Conservation (phyloP, 2,113 vertebrate species). For the Dipodomys stephensi region DNA sequence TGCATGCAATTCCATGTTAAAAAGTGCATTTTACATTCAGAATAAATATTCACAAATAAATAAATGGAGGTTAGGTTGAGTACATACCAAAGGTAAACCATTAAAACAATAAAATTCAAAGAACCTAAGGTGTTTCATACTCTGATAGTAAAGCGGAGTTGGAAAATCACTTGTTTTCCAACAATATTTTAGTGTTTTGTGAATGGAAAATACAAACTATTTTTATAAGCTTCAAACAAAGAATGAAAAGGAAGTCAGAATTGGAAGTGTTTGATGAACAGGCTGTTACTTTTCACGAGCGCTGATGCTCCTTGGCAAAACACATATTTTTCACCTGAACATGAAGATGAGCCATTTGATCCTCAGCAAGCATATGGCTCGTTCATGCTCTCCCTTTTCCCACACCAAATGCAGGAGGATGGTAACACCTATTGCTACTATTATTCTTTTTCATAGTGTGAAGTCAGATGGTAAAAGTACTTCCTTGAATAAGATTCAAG, state of each 20-base stretch:
- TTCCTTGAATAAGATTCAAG: not conserved
- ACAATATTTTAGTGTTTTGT: slow-evolving; percentile 22
- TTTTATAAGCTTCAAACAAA: not conserved
- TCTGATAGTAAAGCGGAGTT: not conserved
- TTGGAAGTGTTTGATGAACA: not conserved
- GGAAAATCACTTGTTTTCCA: slow-evolving; percentile 2
- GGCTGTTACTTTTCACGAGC: not conserved
- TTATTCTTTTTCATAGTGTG: not conserved
- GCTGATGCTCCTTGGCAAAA: not conserved
- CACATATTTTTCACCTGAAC: not conserved
- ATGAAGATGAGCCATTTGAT: not conserved
- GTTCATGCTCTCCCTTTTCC: not conserved
- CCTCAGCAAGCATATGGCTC: not conserved
- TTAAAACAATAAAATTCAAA: slow-evolving; percentile 29
- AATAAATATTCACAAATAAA: slow-evolving; percentile 39
- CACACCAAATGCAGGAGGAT: not conserved
- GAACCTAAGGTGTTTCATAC: not conserved
- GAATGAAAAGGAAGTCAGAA: not conserved
- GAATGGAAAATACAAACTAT: not conserved
- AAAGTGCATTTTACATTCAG: not conserved
- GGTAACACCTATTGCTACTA: not conserved
- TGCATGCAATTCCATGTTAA: not conserved
- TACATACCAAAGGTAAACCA: not conserved
- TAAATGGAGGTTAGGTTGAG: slow-evolving; percentile 11
- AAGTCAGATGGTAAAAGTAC: not conserved